These are phyloP conservation scores for Cervus canadensis DNA, from an alignment of 2,113 vertebrate genomes.

Conservation along the genomic window DNA sequence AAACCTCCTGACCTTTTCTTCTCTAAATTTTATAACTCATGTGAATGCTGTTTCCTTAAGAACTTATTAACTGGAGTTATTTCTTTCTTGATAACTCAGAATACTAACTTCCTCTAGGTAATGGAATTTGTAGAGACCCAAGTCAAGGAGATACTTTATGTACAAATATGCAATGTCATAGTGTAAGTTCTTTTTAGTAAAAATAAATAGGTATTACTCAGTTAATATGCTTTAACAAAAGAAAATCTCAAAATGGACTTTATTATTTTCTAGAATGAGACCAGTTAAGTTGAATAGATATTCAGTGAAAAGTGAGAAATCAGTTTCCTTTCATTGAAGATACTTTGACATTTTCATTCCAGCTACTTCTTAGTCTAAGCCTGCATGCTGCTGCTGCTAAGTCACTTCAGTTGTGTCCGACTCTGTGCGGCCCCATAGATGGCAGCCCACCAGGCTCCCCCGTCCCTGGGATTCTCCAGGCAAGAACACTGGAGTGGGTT, in stretches of 20 bases:
- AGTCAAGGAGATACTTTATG: neutral
- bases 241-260: neutral
- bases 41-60: neutral
- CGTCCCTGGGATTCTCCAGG: neutral
- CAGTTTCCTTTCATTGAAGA: neutral
- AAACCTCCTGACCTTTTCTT: constrained; percentile 28
- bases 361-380: neutral
- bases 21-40: constrained; percentile 28
- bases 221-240: neutral
- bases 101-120: neutral
- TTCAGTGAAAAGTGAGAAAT: neutral
- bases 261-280: neutral
- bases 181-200: neutral
- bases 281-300: neutral
- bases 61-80: neutral
- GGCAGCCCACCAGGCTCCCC: neutral
- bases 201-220: neutral
- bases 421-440: rapidly evolving
- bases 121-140: neutral
- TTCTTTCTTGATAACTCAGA: neutral
- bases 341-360: neutral
- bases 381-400: neutral
- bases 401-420: rapidly evolving
- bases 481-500: neutral
- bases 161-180: neutral